phyloP scores from a whole-genome alignment of 64 coral and sea anemone genomes.

The Actinia tenebrosa region DNA sequence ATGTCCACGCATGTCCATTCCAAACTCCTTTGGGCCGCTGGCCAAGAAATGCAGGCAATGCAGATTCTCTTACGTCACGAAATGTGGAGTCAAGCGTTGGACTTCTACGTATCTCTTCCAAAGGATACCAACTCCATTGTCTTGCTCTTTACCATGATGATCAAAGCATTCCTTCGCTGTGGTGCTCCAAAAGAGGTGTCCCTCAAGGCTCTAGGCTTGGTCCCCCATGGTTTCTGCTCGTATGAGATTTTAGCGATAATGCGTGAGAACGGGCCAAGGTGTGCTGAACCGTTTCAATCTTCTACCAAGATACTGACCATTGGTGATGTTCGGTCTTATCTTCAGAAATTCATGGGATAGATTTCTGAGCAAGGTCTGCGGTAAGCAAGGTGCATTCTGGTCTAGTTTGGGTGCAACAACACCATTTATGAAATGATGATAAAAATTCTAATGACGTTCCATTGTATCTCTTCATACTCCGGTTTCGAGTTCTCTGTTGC shows the following conservation, averaged over 20 bases:
- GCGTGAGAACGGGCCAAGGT: conserved; percentile 21
- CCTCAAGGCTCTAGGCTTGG: conserved; percentile 41
- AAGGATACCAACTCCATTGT: conserved; percentile 24
- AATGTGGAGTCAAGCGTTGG: conserved; percentile 66
- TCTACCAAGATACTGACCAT: conserved; percentile 28
- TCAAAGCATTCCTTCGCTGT: conserved; percentile 61
- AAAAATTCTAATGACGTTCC: too few relatives aligned
- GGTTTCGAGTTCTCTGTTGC: too few relatives aligned
- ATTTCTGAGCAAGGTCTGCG: neutral
- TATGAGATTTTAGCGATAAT: conserved; percentile 58
- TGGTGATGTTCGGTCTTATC: conserved; percentile 51
- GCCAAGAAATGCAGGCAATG: conserved; percentile 72
- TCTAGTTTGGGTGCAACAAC: neutral
- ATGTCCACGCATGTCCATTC: conserved; percentile 59
- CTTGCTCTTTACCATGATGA: conserved; percentile 63
- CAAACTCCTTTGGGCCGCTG: conserved; percentile 55
- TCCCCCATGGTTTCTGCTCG: conserved; percentile 35
- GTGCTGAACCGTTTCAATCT: conserved; percentile 47
- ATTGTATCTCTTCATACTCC: too few relatives aligned
- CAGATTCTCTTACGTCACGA: conserved; percentile 49
- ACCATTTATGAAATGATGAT: neutral
- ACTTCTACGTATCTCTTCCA: conserved; percentile 46
- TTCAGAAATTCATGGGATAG: conserved; percentile 10
- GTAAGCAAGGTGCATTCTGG: neutral
- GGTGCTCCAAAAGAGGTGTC: conserved; percentile 42